Base-by-base conservation (phyloP, 1,140 invertebrate species). In the Palaemon carinicauda region DNA sequence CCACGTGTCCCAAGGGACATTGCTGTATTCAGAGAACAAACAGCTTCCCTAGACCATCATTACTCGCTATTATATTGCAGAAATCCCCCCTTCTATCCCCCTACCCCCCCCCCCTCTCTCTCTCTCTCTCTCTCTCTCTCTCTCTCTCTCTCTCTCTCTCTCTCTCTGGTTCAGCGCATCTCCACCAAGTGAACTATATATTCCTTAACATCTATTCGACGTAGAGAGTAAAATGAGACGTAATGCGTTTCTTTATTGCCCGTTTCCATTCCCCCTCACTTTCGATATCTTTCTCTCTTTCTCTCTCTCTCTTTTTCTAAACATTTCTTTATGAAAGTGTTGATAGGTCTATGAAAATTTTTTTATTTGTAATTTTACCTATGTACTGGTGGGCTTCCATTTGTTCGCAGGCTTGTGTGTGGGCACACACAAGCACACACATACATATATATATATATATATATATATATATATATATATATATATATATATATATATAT, bases 21-120 rank as follows among this genome's bases (percentile, higher is more conserved):
- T n/a, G 29, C n/a, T 27, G 80, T 81, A 81, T 81, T 81, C 80
- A 81, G 60, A 51, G 80, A 81, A 50, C 65, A 81, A 81, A 81
- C 80, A 81, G 60, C 56, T 27, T 50, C 80, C 80, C 80, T 65
- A 71, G 80, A 71, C 80, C 80, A 80, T 81, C 80, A 81, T 81
- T 81, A 81, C 80, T 81, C 80, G 60, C 80, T 65, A 69, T 81
- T 81, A 81, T 81, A 65, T 81, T 52, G 56, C 79, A 41, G 56
- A 81, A 65, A 81, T 81, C 65, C 65, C 80, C 80, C 77, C 51
- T 53, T 9, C 31, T n/a, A 4, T 17, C n/a, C 52, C 51, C 50
- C 51, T 14, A 0, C 75, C 10, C 50, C 3, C 24, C 12, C 24
- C 21, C 53, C 29, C 12, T 56, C 17, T 56, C 14, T 56, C 52